phyloP scores from a whole-genome alignment of 2,113 vertebrate species.

The Budorcas taxicolor region DNA sequence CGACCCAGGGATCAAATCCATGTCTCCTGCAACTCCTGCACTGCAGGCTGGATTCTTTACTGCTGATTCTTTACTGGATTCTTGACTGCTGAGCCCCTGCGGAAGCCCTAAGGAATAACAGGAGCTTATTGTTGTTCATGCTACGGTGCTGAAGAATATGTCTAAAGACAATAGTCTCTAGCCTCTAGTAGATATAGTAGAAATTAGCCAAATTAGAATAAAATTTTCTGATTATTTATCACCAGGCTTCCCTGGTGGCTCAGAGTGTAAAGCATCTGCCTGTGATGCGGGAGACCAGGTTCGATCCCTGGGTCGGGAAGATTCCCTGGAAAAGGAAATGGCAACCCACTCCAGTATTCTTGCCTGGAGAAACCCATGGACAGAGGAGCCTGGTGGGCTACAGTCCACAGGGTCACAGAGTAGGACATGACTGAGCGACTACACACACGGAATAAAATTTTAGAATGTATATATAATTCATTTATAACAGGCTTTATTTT shows the following conservation, averaged over 20 bases:
- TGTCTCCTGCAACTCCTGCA: not conserved
- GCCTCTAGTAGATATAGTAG: not conserved
- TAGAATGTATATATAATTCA: conserved; percentile 56
- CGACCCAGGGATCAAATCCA: not conserved
- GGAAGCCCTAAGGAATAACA: not conserved
- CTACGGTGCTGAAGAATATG: conserved; percentile 29
- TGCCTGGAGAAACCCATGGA: too few relatives aligned
- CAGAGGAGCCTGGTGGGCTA: too few relatives aligned
- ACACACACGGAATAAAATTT: not conserved
- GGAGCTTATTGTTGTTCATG: conserved; percentile 23
- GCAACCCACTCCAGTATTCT: too few relatives aligned
- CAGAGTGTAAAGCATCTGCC: too few relatives aligned
- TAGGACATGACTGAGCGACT: too few relatives aligned
- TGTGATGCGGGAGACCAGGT: too few relatives aligned
- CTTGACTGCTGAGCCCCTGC: not conserved
- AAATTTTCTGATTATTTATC: too few relatives aligned
- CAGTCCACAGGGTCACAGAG: too few relatives aligned
- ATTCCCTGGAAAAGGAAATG: too few relatives aligned
- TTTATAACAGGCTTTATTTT: conserved; percentile 9
- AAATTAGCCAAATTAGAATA: conserved; percentile 17
- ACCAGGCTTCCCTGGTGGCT: too few relatives aligned
- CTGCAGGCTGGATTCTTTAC: not conserved
- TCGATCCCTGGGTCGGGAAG: too few relatives aligned
- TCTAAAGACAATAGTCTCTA: conserved; percentile 48
- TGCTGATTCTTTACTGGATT: not conserved